Evolutionary conservation across 2,888 invertebrate genomes (phyloP).

Genomic region (Amblyjoppa fuscipennis): DNA sequence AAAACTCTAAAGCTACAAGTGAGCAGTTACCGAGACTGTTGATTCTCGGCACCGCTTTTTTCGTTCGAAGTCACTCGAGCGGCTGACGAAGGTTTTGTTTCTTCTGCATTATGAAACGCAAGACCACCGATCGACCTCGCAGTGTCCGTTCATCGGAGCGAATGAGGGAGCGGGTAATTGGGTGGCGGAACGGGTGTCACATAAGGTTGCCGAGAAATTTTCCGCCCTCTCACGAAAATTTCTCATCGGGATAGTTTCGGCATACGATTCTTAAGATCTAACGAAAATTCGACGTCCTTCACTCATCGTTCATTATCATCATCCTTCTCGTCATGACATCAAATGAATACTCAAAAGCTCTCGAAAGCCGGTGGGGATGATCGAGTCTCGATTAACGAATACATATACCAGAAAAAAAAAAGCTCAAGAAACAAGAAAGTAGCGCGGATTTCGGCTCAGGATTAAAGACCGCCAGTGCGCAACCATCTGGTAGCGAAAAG

Average conservation of each 20-base stretch:
- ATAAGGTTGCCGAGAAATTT: neutral
- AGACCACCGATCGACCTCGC: slow-evolving; percentile 31
- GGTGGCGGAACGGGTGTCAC: slow-evolving; percentile 1
- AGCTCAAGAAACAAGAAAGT: slow-evolving; percentile 12
- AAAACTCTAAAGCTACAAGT: neutral
- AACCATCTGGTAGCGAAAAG: slow-evolving; percentile 73
- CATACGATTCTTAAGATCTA: slow-evolving; percentile 45
- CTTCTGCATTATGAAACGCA: neutral
- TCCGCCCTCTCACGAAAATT: neutral
- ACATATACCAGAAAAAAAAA: neutral
- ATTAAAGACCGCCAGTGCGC: slow-evolving; percentile 16
- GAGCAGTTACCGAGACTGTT: neutral
- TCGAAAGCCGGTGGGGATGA: neutral
- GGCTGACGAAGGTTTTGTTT: neutral
- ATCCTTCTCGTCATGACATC: slow-evolving; percentile 16
- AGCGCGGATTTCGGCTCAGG: neutral
- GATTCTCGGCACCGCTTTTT: neutral
- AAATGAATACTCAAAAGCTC: slow-evolving; percentile 9
- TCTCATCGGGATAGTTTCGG: neutral
- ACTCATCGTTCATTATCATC: slow-evolving; percentile 55
- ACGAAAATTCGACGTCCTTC: slow-evolving; percentile 66
- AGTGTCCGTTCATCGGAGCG: slow-evolving; percentile 22
- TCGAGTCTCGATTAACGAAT: slow-evolving; percentile 24
- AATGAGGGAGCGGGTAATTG: slow-evolving; percentile 7
- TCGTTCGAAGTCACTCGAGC: slow-evolving; percentile 39